A percentile compares a stretch with the other conserved stretches of the same genome.
These are phyloP conservation scores for Athene cunicularia DNA, from an alignment of 2,113 vertebrate species.

Conservation along the genomic window DNA sequence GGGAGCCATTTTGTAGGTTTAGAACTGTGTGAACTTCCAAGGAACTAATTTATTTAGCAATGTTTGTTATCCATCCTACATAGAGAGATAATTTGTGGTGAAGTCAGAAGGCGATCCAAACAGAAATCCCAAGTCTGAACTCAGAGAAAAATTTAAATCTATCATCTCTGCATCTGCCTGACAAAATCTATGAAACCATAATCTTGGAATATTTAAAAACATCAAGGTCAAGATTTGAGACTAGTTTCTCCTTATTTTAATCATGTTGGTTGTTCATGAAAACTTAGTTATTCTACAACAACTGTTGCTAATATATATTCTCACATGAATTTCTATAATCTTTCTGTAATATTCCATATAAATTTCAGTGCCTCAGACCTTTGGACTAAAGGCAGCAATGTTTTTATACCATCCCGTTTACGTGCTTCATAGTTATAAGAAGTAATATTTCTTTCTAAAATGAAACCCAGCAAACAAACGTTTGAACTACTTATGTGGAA, in stretches of 20 bases:
- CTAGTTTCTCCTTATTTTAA: background rate
- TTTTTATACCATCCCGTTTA: background rate
- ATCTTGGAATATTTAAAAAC: background rate
- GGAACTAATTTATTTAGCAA: background rate
- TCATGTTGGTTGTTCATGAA: background rate
- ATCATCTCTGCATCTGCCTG: background rate
- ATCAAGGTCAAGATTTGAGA: background rate
- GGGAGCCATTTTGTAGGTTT: background rate
- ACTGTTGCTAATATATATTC: accelerated
- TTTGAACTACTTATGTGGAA: background rate
- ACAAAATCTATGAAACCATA: background rate
- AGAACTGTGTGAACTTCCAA: background rate
- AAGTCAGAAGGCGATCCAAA: background rate
- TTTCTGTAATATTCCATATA: background rate
- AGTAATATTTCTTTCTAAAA: background rate
- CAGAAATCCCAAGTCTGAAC: background rate
- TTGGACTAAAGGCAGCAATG: background rate
- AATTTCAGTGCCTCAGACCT: background rate
- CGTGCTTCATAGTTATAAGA: background rate
- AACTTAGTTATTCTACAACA: background rate
- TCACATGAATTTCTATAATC: background rate
- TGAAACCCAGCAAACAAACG: background rate
- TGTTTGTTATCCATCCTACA: background rate
- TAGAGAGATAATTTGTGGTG: background rate
- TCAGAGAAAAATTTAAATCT: background rate